A percentile compares a stretch with the other conserved stretches of the same genome.
Evolutionary conservation across 2,113 vertebrate genomes (phyloP).

Genomic region (Microcebus jonahi): DNA sequence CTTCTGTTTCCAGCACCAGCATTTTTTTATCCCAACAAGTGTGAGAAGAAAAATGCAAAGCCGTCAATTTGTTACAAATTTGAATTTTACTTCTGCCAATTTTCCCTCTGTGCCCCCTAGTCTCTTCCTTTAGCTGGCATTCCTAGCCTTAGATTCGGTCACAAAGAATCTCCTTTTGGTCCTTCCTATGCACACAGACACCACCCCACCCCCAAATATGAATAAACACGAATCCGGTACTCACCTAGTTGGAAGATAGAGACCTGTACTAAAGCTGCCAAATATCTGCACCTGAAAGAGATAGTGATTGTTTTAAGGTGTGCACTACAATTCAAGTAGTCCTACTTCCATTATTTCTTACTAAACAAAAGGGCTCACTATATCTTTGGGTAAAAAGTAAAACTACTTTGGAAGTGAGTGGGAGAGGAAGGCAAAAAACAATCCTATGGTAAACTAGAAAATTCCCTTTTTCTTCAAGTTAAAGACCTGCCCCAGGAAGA

Average conservation of each 20-base stretch:
- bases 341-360: fast-evolving
- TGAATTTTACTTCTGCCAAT: background rate
- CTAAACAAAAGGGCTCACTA: background rate
- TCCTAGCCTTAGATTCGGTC: background rate
- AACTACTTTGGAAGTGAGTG: background rate
- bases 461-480: background rate
- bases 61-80: background rate
- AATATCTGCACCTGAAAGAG: constrained; percentile 95
- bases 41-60: background rate
- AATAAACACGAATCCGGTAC: background rate
- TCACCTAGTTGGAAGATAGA: constrained; percentile 99
- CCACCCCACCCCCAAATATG: background rate
- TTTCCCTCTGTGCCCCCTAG: background rate
- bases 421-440: background rate
- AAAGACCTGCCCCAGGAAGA: background rate
- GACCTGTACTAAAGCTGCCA: constrained; percentile 98
- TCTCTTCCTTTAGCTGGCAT: background rate
- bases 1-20: background rate
- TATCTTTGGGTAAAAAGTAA: background rate
- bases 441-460: background rate
- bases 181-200: background rate
- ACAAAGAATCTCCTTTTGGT: background rate
- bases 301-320: background rate
- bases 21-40: background rate
- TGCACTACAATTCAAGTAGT: background rate